Conservation (phyloP, 2,888 invertebrate species). For the Agapostemon virescens region DNA sequence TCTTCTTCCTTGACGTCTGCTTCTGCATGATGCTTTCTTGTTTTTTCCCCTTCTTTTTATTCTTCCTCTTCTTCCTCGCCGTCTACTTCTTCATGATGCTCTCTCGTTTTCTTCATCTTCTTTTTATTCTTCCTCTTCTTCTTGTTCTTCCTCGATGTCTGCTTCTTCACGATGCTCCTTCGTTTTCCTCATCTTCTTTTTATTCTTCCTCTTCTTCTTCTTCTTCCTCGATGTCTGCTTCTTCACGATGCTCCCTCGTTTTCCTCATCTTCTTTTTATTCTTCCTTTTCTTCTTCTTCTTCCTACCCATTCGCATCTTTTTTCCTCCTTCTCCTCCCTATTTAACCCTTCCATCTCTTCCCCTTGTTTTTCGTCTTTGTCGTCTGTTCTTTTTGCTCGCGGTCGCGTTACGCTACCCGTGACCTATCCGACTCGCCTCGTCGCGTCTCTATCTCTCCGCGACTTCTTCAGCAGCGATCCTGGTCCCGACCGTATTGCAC, state of each 20-base stretch:
- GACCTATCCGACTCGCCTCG: constrained; percentile 25
- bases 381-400: constrained; percentile 24
- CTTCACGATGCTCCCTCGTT: constrained; percentile 12
- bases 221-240: constrained; percentile 34
- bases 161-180: too few species aligned
- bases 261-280: constrained; percentile 21
- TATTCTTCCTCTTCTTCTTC: constrained; percentile 32
- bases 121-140: too few species aligned
- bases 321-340: background rate
- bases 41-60: too few species aligned
- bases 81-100: too few species aligned
- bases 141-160: too few species aligned
- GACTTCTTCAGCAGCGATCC: constrained; percentile 39
- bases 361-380: constrained; percentile 16
- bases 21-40: too few species aligned
- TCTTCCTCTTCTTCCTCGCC: too few species aligned
- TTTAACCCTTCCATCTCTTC: constrained; percentile 21
- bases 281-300: constrained; percentile 2
- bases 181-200: constrained; percentile 49
- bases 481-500: constrained; percentile 65
- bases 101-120: too few species aligned
- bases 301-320: background rate
- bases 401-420: constrained; percentile 44
- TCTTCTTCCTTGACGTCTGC: too few species aligned
- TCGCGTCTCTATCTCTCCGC: constrained; percentile 22